Base-by-base conservation (phyloP, 2,113 vertebrate genomes). In the Pteropus alecto region DNA sequence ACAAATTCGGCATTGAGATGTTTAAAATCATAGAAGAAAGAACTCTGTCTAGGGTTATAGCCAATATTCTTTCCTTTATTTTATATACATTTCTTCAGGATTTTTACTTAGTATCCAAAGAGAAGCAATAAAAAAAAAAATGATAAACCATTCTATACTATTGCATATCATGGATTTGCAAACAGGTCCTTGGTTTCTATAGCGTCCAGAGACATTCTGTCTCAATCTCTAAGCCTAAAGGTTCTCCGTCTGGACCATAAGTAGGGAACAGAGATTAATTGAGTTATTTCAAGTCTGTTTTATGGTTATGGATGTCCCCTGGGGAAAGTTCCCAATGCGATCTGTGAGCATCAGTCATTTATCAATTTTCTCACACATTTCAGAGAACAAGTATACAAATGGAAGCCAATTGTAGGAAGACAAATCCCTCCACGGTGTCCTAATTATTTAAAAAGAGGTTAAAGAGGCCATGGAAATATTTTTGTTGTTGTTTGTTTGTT, bases 271-370 rank as follows among this genome's bases (percentile, higher is more conserved):
- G 81, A 51, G 67, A 60, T 84, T 96, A 89, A 90, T 6, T 84
- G 70, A 81, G 15, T 87, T 90, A 87, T 86, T 92, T 96, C 19
- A 41, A 82, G 63, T 81, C 87, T 97, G 79, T 38, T 95, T 84
- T 94, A 56, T 84, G 43, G 48, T 86, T 79, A 12, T 22, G 7
- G 60, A 70, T 81, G 38, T 81, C 43, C 38, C 70, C 76, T 74
- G 84, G 70, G 43, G 51, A 85, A 78, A 92, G 73, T 79, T 51
- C 1, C 63, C 41, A 77, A 28, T 83, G 58, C 82, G 74, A 87
- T 96, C 22, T 61, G 38, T 77, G 58, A 90, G 14, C 33, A 65
- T 87, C 87, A 51, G 38, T 90, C 70, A 90, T 70, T 92, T 90
- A 84, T 83, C 71, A 96, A 84, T 74, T 19, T 78, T 74, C 78